phyloP scores from a whole-genome alignment of 2,888 invertebrate genomes.

The Thelaira solivaga region DNA sequence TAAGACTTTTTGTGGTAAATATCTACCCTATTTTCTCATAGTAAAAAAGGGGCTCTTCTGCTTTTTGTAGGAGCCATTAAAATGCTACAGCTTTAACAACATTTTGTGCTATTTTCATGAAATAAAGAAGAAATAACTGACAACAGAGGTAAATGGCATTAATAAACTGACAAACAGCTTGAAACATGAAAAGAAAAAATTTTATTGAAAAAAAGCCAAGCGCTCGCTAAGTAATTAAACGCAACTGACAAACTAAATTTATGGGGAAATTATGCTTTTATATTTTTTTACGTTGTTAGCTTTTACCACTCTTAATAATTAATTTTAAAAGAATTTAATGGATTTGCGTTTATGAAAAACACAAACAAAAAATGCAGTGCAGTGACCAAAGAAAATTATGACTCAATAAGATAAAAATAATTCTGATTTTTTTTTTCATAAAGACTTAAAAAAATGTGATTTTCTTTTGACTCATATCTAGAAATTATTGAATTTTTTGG shows the following conservation, averaged over 20 bases:
- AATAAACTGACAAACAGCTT: background rate
- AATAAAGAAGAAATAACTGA: background rate
- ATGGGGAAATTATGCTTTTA: background rate
- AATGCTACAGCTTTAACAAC: background rate
- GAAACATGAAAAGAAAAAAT: background rate
- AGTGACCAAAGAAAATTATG: constrained; percentile 45
- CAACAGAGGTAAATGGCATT: constrained; percentile 7
- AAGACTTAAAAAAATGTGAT: background rate
- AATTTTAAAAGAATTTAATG: background rate
- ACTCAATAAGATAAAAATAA: constrained; percentile 51
- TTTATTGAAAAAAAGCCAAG: background rate
- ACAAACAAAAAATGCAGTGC: constrained; percentile 24
- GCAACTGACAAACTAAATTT: background rate
- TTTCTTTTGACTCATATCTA: too few relatives aligned
- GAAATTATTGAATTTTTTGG: too few relatives aligned
- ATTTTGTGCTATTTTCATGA: constrained; percentile 3
- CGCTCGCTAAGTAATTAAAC: background rate
- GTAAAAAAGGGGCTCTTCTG: too few relatives aligned
- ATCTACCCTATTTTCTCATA: too few relatives aligned
- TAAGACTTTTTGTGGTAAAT: too few relatives aligned
- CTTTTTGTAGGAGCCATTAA: background rate
- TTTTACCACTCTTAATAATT: constrained; percentile 9
- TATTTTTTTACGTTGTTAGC: constrained; percentile 13
- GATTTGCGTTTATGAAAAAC: background rate
- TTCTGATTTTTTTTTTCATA: background rate